Evolutionary conservation across 2,888 invertebrate species (phyloP), one percentile per base, ranked within the genome.

Genomic region (Schizotus pectinicornis): DNA sequence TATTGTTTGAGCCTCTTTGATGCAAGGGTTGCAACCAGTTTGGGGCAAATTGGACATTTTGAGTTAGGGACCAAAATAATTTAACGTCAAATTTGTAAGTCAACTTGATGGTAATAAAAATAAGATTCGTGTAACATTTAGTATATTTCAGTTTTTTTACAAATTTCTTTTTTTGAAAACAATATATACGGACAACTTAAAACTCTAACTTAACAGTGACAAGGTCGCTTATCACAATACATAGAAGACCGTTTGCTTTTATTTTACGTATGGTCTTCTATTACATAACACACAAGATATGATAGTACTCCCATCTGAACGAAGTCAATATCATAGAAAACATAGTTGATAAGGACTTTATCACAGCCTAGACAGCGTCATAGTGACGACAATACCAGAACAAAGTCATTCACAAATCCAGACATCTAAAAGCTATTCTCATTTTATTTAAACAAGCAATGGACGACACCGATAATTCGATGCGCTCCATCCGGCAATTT

Each of bases 231-330:
- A 79, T 79, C 78, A 78, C 78, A 72, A 70, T 65, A 57, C 56
- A 45, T 48, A 62, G 51, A 59, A 60, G 56, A 59, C 57, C 12
- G 41, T 42, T 46, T 45, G 54, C 43, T 59, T 42, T 46, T 45
- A 50, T 37, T 59, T 38, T 51, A 42, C 41, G 41, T 47, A 49
- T 8, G 39, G 54, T 38, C 59, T 50, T 55, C 59, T 59, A 57
- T 56, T 51, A 61, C 58, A 55, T 56, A 59, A 63, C 52, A 63
- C 45, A 61, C 54, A 54, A 63, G 69, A 77, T 78, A 82, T 82
- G 81, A 82, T 81, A 82, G 81, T 83, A 82, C 82, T 82, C 79
- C 82, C 82, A 81, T 82, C 81, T 80, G 80, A 78, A 79, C 79
- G 82, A 82, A 83, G 82, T 82, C 82, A 83, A 82, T 82, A 82